These are phyloP conservation scores for Macrotus californicus DNA, from an alignment of 2,113 vertebrate species.

Conservation along the genomic window DNA sequence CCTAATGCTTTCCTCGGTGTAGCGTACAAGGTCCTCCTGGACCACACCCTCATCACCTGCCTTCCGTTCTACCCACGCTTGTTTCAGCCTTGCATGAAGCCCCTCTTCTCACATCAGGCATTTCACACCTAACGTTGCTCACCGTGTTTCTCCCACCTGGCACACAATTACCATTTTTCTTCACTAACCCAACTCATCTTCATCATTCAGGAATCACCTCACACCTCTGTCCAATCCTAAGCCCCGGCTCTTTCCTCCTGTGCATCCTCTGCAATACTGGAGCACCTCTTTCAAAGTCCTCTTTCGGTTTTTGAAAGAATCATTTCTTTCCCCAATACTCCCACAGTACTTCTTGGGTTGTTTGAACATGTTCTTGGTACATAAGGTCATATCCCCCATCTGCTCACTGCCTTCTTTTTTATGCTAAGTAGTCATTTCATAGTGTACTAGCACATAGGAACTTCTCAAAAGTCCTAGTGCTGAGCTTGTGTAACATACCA, in stretches of 20 bases:
- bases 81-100: not conserved
- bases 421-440: not conserved
- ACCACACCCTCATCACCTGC: rapidly evolving
- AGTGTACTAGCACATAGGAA: not conserved
- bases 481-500: not conserved
- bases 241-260: not conserved
- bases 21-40: not conserved
- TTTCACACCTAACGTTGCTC: not conserved
- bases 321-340: not conserved
- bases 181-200: not conserved
- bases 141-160: not conserved
- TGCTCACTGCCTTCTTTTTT: not conserved
- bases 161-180: not conserved
- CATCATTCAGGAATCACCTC: not conserved
- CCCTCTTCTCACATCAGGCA: not conserved
- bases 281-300: not conserved
- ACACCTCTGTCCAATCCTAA: rapidly evolving
- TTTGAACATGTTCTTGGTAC: not conserved
- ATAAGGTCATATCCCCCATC: not conserved
- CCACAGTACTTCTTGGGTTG: not conserved
- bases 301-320: not conserved
- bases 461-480: constrained; percentile 19
- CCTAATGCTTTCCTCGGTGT: not conserved
- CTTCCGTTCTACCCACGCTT: not conserved
- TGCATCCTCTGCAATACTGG: rapidly evolving